These are phyloP conservation scores for Eupithecia vulgata DNA, from an alignment of 2,888 invertebrate species.

Conservation along the genomic window DNA sequence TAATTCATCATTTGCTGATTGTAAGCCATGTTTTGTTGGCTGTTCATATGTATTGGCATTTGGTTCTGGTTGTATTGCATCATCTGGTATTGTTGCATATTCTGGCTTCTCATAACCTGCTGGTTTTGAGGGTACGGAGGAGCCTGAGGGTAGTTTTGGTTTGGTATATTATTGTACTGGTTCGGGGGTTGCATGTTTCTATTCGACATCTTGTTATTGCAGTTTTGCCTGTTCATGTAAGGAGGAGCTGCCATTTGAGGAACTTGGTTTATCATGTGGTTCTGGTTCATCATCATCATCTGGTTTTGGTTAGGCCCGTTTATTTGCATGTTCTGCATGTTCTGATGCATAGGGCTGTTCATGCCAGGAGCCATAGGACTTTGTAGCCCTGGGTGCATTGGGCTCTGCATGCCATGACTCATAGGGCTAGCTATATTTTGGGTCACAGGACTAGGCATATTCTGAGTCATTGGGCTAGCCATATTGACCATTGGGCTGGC, in stretches of 20 bases:
- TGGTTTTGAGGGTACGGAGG: slow-evolving; percentile 71
- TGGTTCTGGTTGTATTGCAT: slow-evolving; percentile 73
- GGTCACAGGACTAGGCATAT: slow-evolving; percentile 70
- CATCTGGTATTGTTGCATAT: slow-evolving; percentile 73
- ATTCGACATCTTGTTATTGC: slow-evolving; percentile 65
- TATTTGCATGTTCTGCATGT: slow-evolving; percentile 72
- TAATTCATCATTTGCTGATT: slow-evolving; percentile 71
- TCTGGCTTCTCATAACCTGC: slow-evolving; percentile 67
- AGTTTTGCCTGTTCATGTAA: slow-evolving; percentile 65
- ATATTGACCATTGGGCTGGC: slow-evolving; percentile 73
- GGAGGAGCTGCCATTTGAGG: slow-evolving; percentile 56
- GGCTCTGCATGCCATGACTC: slow-evolving; percentile 78
- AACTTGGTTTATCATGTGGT: slow-evolving; percentile 57
- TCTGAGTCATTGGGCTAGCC: slow-evolving; percentile 64
- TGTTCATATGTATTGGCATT: slow-evolving; percentile 61
- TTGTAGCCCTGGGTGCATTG: slow-evolving; percentile 74
- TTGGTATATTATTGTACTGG: slow-evolving; percentile 56
- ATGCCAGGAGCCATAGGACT: slow-evolving; percentile 76
- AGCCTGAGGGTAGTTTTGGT: slow-evolving; percentile 68
- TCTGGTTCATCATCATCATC: slow-evolving; percentile 63
- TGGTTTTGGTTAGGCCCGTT: slow-evolving; percentile 68
- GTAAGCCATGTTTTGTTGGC: slow-evolving; percentile 65
- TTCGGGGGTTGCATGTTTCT: slow-evolving; percentile 51
- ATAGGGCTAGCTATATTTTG: slow-evolving; percentile 75
- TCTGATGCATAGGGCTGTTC: slow-evolving; percentile 75